Conservation (phyloP, 2,797 vertebrate genomes). For the Pangasius krempfi region DNA sequence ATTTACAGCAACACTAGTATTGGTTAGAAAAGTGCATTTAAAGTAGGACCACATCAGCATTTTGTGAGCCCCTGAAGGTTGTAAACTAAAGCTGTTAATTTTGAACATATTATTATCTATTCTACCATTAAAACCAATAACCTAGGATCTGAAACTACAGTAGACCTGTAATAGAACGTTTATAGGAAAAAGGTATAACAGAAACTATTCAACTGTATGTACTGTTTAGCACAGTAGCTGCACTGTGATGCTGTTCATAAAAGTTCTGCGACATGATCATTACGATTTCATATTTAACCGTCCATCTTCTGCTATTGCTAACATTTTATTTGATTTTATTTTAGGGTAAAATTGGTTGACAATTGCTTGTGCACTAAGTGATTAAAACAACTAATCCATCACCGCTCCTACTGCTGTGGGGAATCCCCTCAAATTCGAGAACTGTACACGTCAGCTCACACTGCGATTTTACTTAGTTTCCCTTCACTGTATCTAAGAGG, state of each 20-base stretch:
- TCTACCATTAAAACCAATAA: neutral
- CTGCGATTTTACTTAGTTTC: neutral
- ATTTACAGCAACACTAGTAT: neutral
- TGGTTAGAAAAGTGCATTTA: neutral
- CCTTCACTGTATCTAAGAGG: neutral
- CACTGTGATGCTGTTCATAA: neutral
- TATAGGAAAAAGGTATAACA: neutral
- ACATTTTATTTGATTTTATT: neutral
- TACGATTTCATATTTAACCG: neutral
- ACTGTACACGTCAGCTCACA: neutral
- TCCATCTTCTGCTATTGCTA: neutral
- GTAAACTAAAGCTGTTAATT: no score
- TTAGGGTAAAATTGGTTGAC: neutral
- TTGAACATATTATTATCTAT: no score
- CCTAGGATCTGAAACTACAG: neutral
- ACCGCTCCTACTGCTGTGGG: neutral
- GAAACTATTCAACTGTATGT: neutral
- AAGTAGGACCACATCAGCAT: neutral
- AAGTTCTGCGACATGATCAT: neutral
- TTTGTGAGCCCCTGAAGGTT: neutral
- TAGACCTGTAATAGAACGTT: neutral
- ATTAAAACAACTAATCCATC: neutral
- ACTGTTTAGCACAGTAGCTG: neutral
- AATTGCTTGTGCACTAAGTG: neutral
- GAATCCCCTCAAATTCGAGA: neutral